These are phyloP conservation scores for Heliocidaris erythrogramma DNA, from an alignment of 35 echinoderm and acorn worm species.

Conservation along the genomic window DNA sequence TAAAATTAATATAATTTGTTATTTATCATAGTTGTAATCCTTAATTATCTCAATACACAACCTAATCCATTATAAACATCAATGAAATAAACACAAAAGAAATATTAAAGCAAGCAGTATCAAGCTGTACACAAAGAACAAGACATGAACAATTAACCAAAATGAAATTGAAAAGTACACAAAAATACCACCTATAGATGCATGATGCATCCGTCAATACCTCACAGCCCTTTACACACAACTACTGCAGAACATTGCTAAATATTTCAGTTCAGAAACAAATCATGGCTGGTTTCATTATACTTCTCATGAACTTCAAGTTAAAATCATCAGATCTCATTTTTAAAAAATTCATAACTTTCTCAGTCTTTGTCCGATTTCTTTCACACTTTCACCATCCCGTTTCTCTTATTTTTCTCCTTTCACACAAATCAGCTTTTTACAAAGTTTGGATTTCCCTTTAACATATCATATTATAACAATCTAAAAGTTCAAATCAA, in stretches of 20 bases:
- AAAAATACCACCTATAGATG: background rate
- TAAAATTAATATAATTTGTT: background rate
- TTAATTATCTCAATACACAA: background rate
- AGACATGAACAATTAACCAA: background rate
- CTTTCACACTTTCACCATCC: too few relatives aligned
- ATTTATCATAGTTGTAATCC: too few relatives aligned
- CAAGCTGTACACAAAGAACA: background rate
- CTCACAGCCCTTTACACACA: background rate
- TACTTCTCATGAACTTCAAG: too few relatives aligned
- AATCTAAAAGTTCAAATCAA: too few relatives aligned
- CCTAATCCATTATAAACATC: background rate
- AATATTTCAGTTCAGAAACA: background rate
- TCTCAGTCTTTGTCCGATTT: too few relatives aligned
- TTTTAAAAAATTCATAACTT: too few relatives aligned
- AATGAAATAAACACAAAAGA: background rate
- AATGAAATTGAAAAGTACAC: background rate
- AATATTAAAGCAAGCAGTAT: background rate
- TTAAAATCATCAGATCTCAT: too few relatives aligned
- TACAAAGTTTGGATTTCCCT: too few relatives aligned
- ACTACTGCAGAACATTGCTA: background rate
- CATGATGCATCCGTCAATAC: background rate
- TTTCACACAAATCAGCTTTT: too few relatives aligned
- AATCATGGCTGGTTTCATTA: background rate
- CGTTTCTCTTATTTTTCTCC: too few relatives aligned
- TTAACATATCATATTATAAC: too few relatives aligned